Conservation (phyloP, 2,113 vertebrate genomes). For the Stigmatopora nigra region DNA sequence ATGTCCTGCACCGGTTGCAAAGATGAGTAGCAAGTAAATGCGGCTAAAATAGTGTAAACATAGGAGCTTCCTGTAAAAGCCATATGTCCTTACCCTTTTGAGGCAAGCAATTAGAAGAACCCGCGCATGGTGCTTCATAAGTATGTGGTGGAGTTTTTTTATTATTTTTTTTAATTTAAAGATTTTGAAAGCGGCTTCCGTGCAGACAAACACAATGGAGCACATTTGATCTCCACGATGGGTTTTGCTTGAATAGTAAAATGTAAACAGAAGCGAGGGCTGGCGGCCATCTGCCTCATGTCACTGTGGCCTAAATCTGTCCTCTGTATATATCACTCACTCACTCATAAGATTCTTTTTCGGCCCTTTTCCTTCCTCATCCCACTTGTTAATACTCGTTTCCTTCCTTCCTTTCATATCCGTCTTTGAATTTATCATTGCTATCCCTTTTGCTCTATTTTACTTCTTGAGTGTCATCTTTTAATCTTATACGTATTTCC, state of each 20-base stretch:
- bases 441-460: slow-evolving; percentile 27
- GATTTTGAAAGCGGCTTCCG: slow-evolving; percentile 14
- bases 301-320: slow-evolving; percentile 62
- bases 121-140: slow-evolving; percentile 21
- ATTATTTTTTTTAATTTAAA: neutral
- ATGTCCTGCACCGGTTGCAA: slow-evolving; percentile 8
- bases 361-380: slow-evolving; percentile 38
- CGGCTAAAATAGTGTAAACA: slow-evolving; percentile 53
- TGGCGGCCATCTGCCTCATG: slow-evolving; percentile 70
- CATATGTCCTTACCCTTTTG: slow-evolving; percentile 46
- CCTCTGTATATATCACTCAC: slow-evolving; percentile 14
- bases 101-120: slow-evolving; percentile 63
- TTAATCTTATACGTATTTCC: too few species aligned
- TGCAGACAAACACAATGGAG: slow-evolving; percentile 27
- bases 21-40: slow-evolving; percentile 44
- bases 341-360: slow-evolving; percentile 10
- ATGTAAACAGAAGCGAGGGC: slow-evolving; percentile 69
- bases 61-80: slow-evolving; percentile 56
- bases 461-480: slow-evolving; percentile 3
- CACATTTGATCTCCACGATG: slow-evolving; percentile 49
- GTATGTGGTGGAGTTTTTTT: slow-evolving; percentile 5
- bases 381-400: slow-evolving; percentile 22
- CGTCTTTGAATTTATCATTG: slow-evolving; percentile 43
- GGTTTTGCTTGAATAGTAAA: slow-evolving; percentile 70
- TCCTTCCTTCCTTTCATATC: slow-evolving; percentile 39